These are phyloP conservation scores for Haemorhous mexicanus DNA, from an alignment of 2,113 vertebrate species.

Conservation along the genomic window DNA sequence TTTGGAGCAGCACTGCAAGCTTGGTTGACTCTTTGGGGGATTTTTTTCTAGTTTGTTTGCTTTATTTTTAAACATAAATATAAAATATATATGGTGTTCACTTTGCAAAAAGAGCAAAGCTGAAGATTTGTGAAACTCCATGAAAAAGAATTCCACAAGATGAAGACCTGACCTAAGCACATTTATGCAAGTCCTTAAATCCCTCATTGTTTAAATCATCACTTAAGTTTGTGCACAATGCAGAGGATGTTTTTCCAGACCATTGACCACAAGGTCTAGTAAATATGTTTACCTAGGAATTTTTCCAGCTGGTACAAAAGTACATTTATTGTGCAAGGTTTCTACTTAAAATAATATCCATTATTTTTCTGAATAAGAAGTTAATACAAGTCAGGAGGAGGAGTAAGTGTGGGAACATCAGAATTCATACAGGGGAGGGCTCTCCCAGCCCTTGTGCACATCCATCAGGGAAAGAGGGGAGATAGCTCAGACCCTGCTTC, in stretches of 20 bases:
- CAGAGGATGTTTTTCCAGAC: neutral
- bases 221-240: neutral
- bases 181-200: neutral
- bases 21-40: neutral
- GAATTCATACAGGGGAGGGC: neutral
- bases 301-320: neutral
- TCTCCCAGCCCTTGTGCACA: neutral
- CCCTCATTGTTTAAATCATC: neutral
- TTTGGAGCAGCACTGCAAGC: neutral
- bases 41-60: neutral
- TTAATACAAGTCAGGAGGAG: neutral
- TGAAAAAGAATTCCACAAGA: neutral
- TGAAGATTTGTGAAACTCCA: neutral
- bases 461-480: neutral
- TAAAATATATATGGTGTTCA: neutral
- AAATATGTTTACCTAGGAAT: neutral
- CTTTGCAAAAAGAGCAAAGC: neutral
- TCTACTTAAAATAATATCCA: neutral
- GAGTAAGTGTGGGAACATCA: neutral
- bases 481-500: neutral
- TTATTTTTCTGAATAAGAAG: neutral
- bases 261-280: neutral
- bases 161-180: neutral
- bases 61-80: neutral
- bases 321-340: neutral